These are phyloP conservation scores for Neoseiulus cucumeris DNA, from an alignment of 1,140 invertebrate species.

Conservation along the genomic window DNA sequence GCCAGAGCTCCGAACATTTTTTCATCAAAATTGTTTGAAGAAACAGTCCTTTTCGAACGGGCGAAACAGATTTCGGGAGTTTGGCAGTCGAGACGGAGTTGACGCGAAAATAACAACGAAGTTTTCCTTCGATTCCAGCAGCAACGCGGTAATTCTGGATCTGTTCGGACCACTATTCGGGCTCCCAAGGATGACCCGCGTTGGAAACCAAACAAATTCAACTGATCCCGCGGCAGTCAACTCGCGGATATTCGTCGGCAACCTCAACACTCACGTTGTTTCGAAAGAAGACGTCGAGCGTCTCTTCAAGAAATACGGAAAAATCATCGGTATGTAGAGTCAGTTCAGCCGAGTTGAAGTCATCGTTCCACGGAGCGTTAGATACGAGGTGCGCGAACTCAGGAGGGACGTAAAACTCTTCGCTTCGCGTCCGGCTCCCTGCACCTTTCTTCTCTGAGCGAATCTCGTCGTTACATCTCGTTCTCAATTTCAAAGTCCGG, in stretches of 20 bases:
- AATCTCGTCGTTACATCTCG: no score
- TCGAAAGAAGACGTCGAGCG: constrained; percentile 66
- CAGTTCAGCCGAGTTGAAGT: background rate
- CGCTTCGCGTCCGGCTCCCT: background rate
- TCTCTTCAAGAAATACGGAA: constrained; percentile 64
- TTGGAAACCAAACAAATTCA: constrained; percentile 65
- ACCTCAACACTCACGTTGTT: constrained; percentile 70
- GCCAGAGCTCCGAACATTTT: no score
- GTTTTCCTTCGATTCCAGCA: no score
- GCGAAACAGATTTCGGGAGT: no score
- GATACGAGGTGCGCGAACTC: background rate
- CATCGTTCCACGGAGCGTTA: background rate
- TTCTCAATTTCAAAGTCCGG: no score
- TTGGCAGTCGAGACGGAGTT: no score
- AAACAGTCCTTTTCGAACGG: no score
- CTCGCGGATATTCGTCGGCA: constrained; percentile 67
- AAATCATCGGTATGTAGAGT: constrained; percentile 43
- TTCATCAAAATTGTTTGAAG: no score
- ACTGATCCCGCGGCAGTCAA: constrained; percentile 68
- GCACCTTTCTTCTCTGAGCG: background rate
- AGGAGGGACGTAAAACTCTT: background rate
- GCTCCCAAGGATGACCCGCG: constrained; percentile 42
- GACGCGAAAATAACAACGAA: no score
- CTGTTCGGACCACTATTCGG: constrained; percentile 6
- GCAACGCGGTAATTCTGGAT: constrained; percentile 1